These are phyloP conservation scores for Teleiodes luculella DNA, from an alignment of 2,888 invertebrate genomes.

Conservation along the genomic window DNA sequence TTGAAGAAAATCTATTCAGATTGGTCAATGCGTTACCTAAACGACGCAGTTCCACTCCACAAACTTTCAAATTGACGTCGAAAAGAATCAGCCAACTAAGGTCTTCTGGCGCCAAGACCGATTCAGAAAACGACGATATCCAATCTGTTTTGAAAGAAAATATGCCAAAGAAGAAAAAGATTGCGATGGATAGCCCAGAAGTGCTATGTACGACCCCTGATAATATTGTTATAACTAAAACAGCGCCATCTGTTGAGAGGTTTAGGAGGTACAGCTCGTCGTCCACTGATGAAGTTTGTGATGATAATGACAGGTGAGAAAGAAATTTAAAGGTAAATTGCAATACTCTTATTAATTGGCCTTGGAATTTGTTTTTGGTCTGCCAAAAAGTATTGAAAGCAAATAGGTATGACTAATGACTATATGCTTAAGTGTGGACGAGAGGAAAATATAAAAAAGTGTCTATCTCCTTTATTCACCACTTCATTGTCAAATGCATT, in stretches of 20 bases:
- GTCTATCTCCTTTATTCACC: no score
- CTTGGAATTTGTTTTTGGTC: no score
- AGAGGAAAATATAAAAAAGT: no score
- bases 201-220: conserved; percentile 55
- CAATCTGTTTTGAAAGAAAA: conserved; percentile 7
- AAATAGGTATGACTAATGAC: no score
- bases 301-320: conserved; percentile 19
- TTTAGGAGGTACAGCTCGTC: conserved; percentile 51
- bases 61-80: conserved; percentile 35
- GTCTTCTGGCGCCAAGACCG: conserved; percentile 53
- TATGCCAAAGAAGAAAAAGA: conserved; percentile 21
- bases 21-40: conserved; percentile 49
- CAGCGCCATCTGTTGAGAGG: conserved; percentile 63
- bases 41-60: conserved; percentile 57
- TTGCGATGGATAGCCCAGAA: conserved; percentile 29
- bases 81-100: conserved; percentile 47
- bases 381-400: no score
- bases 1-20: conserved; percentile 52
- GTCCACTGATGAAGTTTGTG: conserved; percentile 44
- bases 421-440: no score
- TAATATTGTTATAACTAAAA: conserved; percentile 60
- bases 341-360: no score
- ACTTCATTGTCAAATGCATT: no score
- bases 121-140: conserved; percentile 59
- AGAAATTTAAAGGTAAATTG: not conserved